Percentiles rank a stretch among this genome's conserved stretches.
Evolutionary conservation across 2,797 vertebrate species (phyloP).

Genomic region (Knipowitschia caucasica): DNA sequence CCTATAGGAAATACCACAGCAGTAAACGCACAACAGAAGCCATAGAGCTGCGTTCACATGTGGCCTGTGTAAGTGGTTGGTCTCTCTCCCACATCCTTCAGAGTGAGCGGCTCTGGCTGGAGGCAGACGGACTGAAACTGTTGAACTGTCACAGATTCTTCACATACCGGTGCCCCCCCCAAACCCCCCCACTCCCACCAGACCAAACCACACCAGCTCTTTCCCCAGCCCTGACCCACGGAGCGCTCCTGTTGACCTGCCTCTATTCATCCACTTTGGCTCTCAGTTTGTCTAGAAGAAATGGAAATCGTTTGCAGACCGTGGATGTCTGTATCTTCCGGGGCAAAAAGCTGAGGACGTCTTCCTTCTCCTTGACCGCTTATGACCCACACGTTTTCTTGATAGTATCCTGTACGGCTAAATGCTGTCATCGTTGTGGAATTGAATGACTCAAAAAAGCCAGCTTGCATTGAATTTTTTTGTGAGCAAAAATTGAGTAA

Average conservation of each 20-base stretch:
- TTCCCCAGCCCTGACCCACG: slow-evolving; percentile 43
- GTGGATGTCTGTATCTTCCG: neutral
- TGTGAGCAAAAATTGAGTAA: no score
- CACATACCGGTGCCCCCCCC: slow-evolving; percentile 54
- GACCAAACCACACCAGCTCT: slow-evolving; percentile 20
- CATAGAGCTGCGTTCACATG: slow-evolving; percentile 23
- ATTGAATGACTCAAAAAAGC: neutral
- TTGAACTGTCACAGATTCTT: slow-evolving; percentile 70
- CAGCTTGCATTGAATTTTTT: neutral
- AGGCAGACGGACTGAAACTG: slow-evolving; percentile 52
- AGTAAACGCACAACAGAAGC: neutral
- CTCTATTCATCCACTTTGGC: neutral
- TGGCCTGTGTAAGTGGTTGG: slow-evolving; percentile 22
- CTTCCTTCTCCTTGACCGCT: neutral
- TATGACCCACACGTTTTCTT: neutral
- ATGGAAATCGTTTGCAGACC: slow-evolving; percentile 5
- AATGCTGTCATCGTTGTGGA: neutral
- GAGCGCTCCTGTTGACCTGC: slow-evolving; percentile 22
- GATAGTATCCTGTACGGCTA: neutral
- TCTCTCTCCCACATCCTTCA: slow-evolving; percentile 47
- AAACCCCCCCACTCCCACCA: neutral
- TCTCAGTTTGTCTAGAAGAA: slow-evolving; percentile 1
- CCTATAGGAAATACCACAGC: neutral
- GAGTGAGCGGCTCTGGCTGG: slow-evolving; percentile 43
- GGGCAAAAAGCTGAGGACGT: neutral